phyloP scores from a whole-genome alignment of 2,113 vertebrate species.

The Semicossyphus pulcher region DNA sequence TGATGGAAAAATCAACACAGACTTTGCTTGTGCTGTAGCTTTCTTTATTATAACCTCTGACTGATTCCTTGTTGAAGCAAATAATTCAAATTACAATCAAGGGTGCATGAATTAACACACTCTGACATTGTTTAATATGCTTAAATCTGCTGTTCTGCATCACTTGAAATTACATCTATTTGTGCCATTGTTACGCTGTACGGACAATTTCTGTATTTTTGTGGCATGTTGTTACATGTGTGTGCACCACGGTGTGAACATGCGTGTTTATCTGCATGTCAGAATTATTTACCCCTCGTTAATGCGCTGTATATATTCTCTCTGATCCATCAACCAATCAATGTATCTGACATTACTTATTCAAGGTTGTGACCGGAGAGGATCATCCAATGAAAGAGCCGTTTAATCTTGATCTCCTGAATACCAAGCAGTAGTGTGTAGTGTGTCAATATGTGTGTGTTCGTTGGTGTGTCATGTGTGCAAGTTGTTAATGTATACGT shows the following conservation, averaged over 20 bases:
- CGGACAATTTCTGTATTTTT: neutral
- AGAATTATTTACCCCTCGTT: slow-evolving; percentile 15
- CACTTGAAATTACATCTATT: neutral
- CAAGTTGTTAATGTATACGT: neutral
- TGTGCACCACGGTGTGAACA: neutral
- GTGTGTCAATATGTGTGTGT: slow-evolving; percentile 12
- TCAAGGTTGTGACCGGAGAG: slow-evolving; percentile 65
- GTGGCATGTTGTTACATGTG: neutral
- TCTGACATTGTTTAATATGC: slow-evolving; percentile 8
- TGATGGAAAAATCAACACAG: neutral
- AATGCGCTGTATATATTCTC: slow-evolving; percentile 44
- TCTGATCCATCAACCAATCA: slow-evolving; percentile 62
- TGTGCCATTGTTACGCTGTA: neutral
- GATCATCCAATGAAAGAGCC: slow-evolving; percentile 61
- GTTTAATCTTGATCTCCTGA: slow-evolving; percentile 70
- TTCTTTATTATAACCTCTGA: neutral
- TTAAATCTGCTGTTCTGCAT: neutral
- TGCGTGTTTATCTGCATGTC: neutral
- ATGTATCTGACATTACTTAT: slow-evolving; percentile 61
- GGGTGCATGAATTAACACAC: slow-evolving; percentile 4
- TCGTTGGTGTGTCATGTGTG: neutral
- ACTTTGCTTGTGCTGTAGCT: neutral
- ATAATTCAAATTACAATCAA: slow-evolving; percentile 18
- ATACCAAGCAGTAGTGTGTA: slow-evolving; percentile 22
- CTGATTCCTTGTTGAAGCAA: slow-evolving; percentile 18